These are phyloP conservation scores for Phragmatobia fuliginosa DNA, from an alignment of 2,888 invertebrate genomes.

Conservation along the genomic window DNA sequence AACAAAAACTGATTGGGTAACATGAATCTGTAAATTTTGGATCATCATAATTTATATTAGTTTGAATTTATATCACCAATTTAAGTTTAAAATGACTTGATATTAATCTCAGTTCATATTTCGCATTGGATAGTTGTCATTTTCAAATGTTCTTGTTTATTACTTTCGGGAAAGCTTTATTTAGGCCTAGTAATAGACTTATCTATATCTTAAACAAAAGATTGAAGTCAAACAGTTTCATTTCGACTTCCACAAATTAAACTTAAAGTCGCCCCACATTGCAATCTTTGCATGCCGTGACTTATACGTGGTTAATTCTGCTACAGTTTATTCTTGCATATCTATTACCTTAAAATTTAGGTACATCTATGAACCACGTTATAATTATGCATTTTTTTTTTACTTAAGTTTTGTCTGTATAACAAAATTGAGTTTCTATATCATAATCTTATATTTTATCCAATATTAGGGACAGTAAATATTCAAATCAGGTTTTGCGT, in stretches of 20 bases:
- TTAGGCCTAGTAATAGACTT: too few species aligned
- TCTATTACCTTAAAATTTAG: neutral
- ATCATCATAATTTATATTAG: too few species aligned
- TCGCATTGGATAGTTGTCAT: too few species aligned
- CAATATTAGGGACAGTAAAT: neutral
- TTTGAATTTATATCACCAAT: too few species aligned
- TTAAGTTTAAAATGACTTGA: too few species aligned
- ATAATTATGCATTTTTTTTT: too few species aligned
- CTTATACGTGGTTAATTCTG: too few species aligned
- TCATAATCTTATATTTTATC: neutral
- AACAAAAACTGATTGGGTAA: constrained; percentile 7
- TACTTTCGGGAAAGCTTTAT: neutral
- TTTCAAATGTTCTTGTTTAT: neutral
- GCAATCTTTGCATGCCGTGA: neutral
- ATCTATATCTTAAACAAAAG: neutral
- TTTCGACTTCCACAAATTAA: neutral
- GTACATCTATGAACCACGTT: neutral
- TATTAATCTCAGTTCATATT: too few species aligned
- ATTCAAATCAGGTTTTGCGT: neutral
- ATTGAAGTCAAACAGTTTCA: neutral
- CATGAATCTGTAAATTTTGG: constrained; percentile 11
- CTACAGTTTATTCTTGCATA: neutral
- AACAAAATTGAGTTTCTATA: neutral
- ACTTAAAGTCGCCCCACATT: neutral
- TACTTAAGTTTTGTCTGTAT: too few species aligned